Percentiles rank a stretch among this genome's conserved stretches.
Evolutionary conservation across 2,797 vertebrate genomes (phyloP).

Genomic region (Potorous gilbertii): DNA sequence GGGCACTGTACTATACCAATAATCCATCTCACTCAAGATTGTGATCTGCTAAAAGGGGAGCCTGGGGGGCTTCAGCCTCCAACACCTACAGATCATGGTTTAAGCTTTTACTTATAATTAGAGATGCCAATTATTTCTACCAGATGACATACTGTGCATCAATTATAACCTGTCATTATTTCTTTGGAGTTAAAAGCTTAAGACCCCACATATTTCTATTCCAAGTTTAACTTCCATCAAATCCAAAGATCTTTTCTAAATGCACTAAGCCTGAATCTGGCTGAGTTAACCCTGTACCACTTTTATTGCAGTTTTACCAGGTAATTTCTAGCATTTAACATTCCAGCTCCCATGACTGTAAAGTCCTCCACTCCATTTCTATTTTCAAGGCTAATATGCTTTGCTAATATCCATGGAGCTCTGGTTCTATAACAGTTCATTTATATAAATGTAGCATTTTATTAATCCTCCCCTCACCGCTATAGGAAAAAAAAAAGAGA

Average conservation of each 20-base stretch:
- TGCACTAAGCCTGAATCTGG: background rate
- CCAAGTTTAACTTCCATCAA: background rate
- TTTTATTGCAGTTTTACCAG: background rate
- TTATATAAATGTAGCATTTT: conserved; percentile 22
- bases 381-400: background rate
- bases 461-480: background rate
- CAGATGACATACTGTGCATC: background rate
- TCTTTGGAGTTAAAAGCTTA: background rate
- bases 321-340: conserved; percentile 7
- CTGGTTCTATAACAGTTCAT: background rate
- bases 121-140: background rate
- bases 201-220: background rate
- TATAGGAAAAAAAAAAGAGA: background rate
- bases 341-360: background rate
- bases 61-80: background rate
- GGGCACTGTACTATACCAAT: background rate
- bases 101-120: conserved; percentile 11
- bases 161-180: conserved; percentile 11
- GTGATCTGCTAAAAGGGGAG: background rate
- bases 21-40: background rate
- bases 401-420: background rate
- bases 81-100: background rate
- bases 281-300: background rate
- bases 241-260: conserved; percentile 40
- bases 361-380: background rate